Conservation (phyloP, 1,140 invertebrate genomes). For the Maniola jurtina region DNA sequence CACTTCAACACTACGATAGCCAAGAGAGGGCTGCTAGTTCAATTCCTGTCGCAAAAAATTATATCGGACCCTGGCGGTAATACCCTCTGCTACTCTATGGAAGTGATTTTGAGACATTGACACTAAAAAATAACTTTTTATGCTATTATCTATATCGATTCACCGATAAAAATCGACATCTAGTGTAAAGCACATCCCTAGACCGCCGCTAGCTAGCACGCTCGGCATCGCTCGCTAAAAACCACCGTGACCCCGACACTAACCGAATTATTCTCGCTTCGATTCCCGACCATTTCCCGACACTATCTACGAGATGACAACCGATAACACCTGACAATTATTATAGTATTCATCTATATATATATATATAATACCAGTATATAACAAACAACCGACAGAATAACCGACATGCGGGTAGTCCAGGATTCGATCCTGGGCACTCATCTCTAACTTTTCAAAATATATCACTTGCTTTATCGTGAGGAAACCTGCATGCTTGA, state of each 20-base stretch:
- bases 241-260: slow-evolving; percentile 68
- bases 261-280: slow-evolving; percentile 71
- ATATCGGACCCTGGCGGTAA: too few relatives aligned
- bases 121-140: background rate
- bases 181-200: slow-evolving; percentile 45
- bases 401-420: too few relatives aligned
- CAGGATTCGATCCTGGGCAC: too few relatives aligned
- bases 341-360: background rate
- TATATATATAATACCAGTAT: too few relatives aligned
- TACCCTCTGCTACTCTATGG: too few relatives aligned
- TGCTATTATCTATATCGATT: background rate
- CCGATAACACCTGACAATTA: slow-evolving; percentile 32
- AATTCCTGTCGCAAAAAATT: too few relatives aligned
- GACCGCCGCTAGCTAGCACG: slow-evolving; percentile 64
- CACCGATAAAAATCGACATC: slow-evolving; percentile 19
- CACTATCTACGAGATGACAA: slow-evolving; percentile 41
- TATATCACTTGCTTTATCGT: too few relatives aligned
- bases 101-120: background rate
- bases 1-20: too few relatives aligned
- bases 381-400: too few relatives aligned
- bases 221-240: slow-evolving; percentile 68
- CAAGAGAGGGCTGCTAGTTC: too few relatives aligned
- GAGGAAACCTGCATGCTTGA: too few relatives aligned
- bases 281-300: slow-evolving; percentile 40
- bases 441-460: too few relatives aligned